These are phyloP conservation scores for Caenorhabditis elegans DNA, from an alignment of 1,140 invertebrate species.

Conservation along the genomic window DNA sequence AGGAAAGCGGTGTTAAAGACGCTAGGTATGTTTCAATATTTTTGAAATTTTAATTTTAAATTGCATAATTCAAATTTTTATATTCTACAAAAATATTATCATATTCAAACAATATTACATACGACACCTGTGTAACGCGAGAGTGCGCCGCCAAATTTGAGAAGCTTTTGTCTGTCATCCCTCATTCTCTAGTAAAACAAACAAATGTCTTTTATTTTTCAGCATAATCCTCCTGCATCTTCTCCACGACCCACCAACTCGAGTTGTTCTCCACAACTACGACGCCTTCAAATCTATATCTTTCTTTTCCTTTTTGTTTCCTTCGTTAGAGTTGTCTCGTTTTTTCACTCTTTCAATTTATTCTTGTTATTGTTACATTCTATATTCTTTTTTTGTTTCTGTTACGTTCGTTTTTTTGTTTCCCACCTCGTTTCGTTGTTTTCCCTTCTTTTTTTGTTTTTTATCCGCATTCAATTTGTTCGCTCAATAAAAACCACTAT, in stretches of 20 bases:
- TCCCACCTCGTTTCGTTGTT: not conserved
- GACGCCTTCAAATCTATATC: constrained; percentile 24
- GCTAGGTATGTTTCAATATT: not conserved
- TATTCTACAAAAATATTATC: no score
- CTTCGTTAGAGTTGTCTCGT: not conserved
- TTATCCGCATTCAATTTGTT: not conserved
- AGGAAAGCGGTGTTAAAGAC: constrained; percentile 69
- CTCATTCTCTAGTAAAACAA: not conserved
- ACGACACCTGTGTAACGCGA: not conserved
- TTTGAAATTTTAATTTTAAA: not conserved
- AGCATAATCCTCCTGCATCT: constrained; percentile 5
- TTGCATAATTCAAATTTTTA: not conserved
- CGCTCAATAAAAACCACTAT: not conserved
- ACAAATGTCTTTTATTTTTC: not conserved
- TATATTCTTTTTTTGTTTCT: not conserved
- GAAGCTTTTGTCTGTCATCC: not conserved
- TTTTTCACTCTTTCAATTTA: not conserved
- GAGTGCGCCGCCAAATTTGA: not conserved
- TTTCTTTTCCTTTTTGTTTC: not conserved
- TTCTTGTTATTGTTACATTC: not conserved
- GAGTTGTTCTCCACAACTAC: not conserved
- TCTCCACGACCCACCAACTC: not conserved
- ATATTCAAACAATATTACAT: no score
- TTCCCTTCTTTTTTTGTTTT: not conserved
- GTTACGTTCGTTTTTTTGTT: not conserved